phyloP scores from a whole-genome alignment of 2,888 invertebrate species.

The Rhogogaster chlorosoma region DNA sequence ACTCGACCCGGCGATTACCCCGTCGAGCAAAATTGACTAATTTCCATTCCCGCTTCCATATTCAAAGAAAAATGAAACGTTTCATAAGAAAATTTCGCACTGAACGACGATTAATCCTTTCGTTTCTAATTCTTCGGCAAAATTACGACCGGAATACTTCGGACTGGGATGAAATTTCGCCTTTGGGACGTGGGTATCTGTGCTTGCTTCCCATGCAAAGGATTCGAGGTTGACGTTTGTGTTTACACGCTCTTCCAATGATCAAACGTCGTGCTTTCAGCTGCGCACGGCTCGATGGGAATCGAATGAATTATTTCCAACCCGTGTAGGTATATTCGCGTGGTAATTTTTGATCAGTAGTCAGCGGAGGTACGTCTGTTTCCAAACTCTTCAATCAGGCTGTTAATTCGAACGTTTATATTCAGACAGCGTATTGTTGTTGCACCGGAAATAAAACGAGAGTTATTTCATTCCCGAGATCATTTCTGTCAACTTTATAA shows the following conservation, averaged over 20 bases:
- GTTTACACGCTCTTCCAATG: conserved; percentile 14
- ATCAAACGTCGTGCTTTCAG: neutral
- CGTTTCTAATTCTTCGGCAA: too few relatives aligned
- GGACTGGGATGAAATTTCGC: neutral
- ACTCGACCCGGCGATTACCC: neutral
- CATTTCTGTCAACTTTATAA: neutral
- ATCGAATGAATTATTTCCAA: conserved; percentile 2
- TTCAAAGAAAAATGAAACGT: neutral
- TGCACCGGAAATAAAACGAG: conserved; percentile 1
- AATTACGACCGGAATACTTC: neutral
- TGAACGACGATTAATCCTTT: neutral
- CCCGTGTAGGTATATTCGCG: neutral
- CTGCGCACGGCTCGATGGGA: neutral
- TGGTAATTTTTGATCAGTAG: conserved; percentile 37
- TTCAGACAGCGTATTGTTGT: conserved; percentile 13
- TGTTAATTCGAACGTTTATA: conserved; percentile 7
- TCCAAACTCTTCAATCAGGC: conserved; percentile 14
- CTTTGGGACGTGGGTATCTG: neutral
- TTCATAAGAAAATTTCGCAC: neutral
- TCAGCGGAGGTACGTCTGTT: neutral
- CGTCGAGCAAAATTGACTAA: neutral
- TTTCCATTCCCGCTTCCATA: neutral
- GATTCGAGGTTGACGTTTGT: neutral
- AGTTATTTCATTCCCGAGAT: conserved; percentile 9
- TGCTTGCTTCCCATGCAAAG: neutral